These are phyloP conservation scores for Ceyx melanurus DNA, from an alignment of 2,113 vertebrate species.

Conservation along the genomic window DNA sequence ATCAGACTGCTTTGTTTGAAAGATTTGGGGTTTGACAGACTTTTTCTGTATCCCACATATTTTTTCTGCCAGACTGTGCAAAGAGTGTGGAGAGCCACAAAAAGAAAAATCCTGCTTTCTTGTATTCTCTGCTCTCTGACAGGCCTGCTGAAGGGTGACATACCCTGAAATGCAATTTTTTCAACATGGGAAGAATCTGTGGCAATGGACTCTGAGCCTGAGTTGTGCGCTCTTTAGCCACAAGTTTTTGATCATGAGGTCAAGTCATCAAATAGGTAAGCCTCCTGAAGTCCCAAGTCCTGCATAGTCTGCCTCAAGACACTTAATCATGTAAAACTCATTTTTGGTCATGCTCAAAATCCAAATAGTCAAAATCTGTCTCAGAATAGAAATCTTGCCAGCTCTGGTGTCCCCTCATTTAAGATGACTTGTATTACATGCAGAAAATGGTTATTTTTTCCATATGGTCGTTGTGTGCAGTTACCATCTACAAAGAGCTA, in stretches of 20 bases:
- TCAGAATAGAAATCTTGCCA: not conserved
- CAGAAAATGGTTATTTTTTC: not conserved
- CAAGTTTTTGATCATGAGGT: not conserved
- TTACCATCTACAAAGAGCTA: not conserved
- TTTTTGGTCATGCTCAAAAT: fast-evolving
- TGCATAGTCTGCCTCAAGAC: not conserved
- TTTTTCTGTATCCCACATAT: not conserved
- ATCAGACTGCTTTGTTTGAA: not conserved
- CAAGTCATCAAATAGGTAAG: not conserved
- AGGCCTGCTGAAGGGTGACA: not conserved
- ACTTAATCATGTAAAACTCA: not conserved
- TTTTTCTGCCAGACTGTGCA: not conserved
- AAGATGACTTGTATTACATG: not conserved
- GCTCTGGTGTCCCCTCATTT: not conserved
- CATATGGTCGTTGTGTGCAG: not conserved
- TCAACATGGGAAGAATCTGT: not conserved
- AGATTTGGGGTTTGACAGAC: not conserved
- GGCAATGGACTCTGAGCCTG: not conserved
- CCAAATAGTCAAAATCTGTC: not conserved
- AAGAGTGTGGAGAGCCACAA: not conserved
- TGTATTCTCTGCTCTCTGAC: not conserved
- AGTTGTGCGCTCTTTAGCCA: not conserved
- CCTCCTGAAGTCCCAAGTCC: fast-evolving
- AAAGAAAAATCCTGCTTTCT: not conserved
- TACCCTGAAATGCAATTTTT: not conserved